A percentile compares a stretch with the other conserved stretches of the same genome.
phyloP scores from a whole-genome alignment of 2,888 invertebrate genomes.

The Trissoscelio sp. region DNA sequence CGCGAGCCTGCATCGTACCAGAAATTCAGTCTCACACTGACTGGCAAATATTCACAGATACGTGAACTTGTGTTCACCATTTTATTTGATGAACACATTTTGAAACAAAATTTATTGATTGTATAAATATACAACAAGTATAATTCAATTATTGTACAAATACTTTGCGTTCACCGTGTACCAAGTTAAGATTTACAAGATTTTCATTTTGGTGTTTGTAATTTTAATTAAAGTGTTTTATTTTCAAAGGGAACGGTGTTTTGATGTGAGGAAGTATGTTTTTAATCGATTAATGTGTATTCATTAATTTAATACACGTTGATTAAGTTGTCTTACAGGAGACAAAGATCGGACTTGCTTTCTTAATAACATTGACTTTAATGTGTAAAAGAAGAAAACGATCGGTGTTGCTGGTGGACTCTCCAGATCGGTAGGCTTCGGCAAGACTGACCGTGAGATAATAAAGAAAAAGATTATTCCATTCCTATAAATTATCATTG shows the following conservation, averaged over 20 bases:
- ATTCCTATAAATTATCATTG: slow-evolving; percentile 16
- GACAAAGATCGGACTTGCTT: background rate
- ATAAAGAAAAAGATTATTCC: background rate
- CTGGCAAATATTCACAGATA: slow-evolving; percentile 74
- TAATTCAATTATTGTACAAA: too few relatives aligned
- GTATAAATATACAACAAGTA: too few relatives aligned
- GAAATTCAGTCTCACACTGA: slow-evolving; percentile 77
- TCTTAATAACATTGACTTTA: slow-evolving; percentile 30
- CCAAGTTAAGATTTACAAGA: too few relatives aligned
- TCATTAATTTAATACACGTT: slow-evolving; percentile 4
- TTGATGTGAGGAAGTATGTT: too few relatives aligned
- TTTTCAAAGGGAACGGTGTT: too few relatives aligned
- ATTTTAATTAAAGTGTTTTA: too few relatives aligned
- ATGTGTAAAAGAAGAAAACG: slow-evolving; percentile 43
- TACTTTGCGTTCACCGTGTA: too few relatives aligned
- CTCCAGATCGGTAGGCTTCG: slow-evolving; percentile 28
- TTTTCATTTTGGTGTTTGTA: too few relatives aligned
- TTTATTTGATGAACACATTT: background rate
- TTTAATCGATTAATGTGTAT: background rate
- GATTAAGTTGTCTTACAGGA: slow-evolving; percentile 18
- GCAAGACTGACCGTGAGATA: slow-evolving; percentile 7
- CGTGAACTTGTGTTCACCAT: slow-evolving; percentile 31
- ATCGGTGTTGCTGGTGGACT: slow-evolving; percentile 15
- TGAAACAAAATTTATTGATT: too few relatives aligned
- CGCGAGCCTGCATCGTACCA: slow-evolving; percentile 57